Conservation (phyloP, 2,888 invertebrate genomes). For the Epinotia brunnichana region DNA sequence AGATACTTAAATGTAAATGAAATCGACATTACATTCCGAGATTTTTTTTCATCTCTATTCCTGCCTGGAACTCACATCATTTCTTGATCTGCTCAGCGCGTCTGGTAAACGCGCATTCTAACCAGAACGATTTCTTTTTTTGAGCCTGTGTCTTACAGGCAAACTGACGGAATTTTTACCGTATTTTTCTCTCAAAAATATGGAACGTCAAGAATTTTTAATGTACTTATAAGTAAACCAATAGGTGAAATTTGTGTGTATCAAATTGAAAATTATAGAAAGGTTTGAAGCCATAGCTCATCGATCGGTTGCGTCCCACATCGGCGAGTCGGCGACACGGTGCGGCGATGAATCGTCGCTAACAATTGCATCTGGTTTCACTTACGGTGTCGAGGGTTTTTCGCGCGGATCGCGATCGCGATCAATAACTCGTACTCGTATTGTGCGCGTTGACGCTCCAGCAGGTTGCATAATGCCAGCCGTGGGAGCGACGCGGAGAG, state of each 20-base stretch:
- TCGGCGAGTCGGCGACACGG: constrained; percentile 15
- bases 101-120: constrained; percentile 5
- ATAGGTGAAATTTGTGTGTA: constrained; percentile 30
- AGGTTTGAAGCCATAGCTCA: constrained; percentile 23
- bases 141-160: neutral
- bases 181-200: constrained; percentile 5
- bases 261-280: constrained; percentile 36
- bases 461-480: constrained; percentile 78
- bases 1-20: constrained; percentile 61
- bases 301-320: constrained; percentile 41
- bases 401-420: constrained; percentile 62
- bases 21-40: constrained; percentile 51
- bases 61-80: constrained; percentile 28
- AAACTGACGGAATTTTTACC: neutral
- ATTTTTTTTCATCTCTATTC: constrained; percentile 41
- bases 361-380: constrained; percentile 58
- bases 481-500: constrained; percentile 73
- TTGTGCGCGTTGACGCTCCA: constrained; percentile 65
- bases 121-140: constrained; percentile 2
- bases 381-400: constrained; percentile 69
- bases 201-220: constrained; percentile 17
- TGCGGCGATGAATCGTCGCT: constrained; percentile 46
- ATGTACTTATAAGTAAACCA: constrained; percentile 3
- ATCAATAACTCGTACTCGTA: constrained; percentile 66
- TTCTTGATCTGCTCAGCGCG: constrained; percentile 28